Conservation (phyloP, 2,113 vertebrate genomes). For the Neotragus moschatus region DNA sequence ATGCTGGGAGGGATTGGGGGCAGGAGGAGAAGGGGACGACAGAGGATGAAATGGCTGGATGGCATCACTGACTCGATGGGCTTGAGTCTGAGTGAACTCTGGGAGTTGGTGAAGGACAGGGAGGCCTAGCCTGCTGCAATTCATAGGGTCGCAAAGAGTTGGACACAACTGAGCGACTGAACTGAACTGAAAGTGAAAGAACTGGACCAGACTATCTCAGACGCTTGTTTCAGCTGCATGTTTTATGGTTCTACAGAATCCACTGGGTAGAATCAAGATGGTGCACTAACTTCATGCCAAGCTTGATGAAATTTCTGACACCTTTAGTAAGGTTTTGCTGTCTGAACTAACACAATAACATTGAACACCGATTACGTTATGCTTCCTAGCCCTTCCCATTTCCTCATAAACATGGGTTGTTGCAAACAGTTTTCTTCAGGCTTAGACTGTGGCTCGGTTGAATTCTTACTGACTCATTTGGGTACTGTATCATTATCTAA, state of each 20-base stretch:
- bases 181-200: neutral
- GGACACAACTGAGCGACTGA: too few species aligned
- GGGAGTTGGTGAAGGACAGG: too few species aligned
- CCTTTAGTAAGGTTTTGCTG: neutral
- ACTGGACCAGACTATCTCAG: neutral
- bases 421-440: conserved; percentile 16
- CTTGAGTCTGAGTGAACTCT: too few species aligned
- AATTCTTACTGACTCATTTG: conserved; percentile 53
- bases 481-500: conserved; percentile 56
- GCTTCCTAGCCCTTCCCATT: neutral
- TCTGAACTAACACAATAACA: neutral
- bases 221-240: neutral
- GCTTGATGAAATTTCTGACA: neutral
- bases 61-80: too few species aligned
- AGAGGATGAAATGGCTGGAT: too few species aligned
- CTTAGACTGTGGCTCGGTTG: conserved; percentile 11
- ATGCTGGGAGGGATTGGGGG: too few species aligned
- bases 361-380: neutral
- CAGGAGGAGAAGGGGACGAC: too few species aligned
- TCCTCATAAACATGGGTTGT: conserved; percentile 4
- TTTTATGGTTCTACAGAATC: neutral
- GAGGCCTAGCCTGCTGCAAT: too few species aligned
- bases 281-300: neutral
- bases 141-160: too few species aligned
- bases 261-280: neutral